phyloP scores from a whole-genome alignment of 2,888 invertebrate species.

The Rhaphigaster nebulosa region DNA sequence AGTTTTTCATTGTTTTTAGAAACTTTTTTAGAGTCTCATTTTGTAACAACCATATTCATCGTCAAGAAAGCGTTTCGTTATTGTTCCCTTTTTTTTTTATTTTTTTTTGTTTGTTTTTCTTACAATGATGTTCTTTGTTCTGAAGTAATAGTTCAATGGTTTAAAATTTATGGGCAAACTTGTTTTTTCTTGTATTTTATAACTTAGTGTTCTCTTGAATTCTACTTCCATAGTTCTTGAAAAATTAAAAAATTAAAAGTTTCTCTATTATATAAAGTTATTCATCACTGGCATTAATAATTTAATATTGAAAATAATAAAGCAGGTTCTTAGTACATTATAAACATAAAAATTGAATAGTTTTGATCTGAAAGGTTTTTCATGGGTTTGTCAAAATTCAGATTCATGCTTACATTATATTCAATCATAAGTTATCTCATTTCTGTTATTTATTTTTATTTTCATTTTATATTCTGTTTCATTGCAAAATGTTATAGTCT shows the following conservation, averaged over 20 bases:
- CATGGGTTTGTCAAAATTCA: neutral
- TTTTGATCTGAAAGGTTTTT: constrained; percentile 15
- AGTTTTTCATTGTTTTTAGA: neutral
- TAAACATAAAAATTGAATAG: neutral
- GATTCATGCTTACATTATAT: neutral
- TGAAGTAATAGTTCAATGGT: neutral
- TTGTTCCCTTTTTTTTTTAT: neutral
- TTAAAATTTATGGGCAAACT: neutral
- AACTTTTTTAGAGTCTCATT: neutral
- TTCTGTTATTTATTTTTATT: constrained; percentile 2
- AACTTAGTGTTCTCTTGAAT: neutral
- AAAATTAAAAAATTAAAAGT: neutral
- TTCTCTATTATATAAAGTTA: neutral
- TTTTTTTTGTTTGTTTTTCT: neutral
- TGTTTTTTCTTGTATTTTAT: neutral
- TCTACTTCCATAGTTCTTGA: neutral
- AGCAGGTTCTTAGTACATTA: neutral
- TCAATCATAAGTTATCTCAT: constrained; percentile 7
- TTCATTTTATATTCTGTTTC: constrained; percentile 1
- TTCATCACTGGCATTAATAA: neutral
- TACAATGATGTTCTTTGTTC: neutral
- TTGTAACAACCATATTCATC: neutral
- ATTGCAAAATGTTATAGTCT: neutral
- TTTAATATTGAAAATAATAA: neutral
- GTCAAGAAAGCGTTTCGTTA: neutral